Conservation (phyloP, 2,113 vertebrate genomes). For the Merops nubicus region DNA sequence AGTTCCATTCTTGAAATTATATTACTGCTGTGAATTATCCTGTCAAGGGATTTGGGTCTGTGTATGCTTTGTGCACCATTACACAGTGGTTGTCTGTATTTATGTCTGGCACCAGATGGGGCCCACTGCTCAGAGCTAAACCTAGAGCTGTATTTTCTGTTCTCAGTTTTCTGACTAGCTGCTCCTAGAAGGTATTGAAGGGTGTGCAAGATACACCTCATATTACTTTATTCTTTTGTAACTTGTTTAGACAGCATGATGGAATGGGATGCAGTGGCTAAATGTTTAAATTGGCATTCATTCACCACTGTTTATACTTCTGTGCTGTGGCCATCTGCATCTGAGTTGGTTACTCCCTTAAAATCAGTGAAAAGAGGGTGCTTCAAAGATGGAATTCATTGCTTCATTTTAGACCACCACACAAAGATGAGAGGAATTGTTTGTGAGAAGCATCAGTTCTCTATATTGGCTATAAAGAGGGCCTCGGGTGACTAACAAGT, state of each 20-base stretch:
- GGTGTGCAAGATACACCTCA: not conserved
- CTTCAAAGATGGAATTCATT: not conserved
- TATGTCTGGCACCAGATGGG: not conserved
- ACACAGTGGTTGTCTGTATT: not conserved
- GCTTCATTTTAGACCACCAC: not conserved
- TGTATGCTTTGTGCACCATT: not conserved
- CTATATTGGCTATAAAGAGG: not conserved
- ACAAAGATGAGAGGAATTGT: not conserved
- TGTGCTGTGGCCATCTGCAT: not conserved
- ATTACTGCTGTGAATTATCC: not conserved
- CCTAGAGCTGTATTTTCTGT: not conserved
- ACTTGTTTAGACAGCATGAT: not conserved
- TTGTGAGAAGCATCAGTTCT: not conserved
- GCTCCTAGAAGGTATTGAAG: not conserved
- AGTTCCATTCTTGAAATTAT: slow-evolving; percentile 1
- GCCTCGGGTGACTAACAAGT: not conserved
- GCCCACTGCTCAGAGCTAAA: not conserved
- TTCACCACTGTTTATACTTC: not conserved
- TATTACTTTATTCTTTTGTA: not conserved
- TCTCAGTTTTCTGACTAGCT: not conserved
- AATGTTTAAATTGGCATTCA: not conserved
- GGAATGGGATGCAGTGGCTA: not conserved
- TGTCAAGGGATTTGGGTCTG: not conserved
- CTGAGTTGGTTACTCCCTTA: not conserved
- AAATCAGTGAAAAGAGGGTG: not conserved